These are phyloP conservation scores for Clunio marinus DNA, from an alignment of 2,888 invertebrate genomes.

Conservation along the genomic window DNA sequence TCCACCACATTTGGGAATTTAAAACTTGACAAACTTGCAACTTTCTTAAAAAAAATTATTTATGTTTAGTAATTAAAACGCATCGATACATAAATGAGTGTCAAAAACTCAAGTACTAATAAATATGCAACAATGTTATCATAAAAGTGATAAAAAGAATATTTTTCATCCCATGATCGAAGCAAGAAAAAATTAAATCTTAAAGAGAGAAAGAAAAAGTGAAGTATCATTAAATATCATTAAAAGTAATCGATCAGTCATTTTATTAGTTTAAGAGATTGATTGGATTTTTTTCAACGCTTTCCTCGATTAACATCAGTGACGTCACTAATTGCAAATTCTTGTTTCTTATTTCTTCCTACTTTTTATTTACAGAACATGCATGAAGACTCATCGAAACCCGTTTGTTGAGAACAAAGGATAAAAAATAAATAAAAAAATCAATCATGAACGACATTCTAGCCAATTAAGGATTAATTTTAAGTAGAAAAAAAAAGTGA, in stretches of 20 bases:
- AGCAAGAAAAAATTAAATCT: neutral
- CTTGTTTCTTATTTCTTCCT: constrained; percentile 16
- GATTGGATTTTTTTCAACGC: constrained; percentile 35
- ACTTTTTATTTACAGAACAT: constrained; percentile 5
- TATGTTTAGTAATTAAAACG: no score
- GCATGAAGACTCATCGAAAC: constrained; percentile 32
- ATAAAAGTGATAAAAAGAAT: neutral
- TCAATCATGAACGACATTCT: neutral
- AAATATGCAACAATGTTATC: no score
- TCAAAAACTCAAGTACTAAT: no score
- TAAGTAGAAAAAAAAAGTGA: constrained; percentile 16
- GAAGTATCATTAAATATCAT: constrained; percentile 25
- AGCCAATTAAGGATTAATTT: neutral
- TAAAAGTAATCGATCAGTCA: constrained; percentile 32
- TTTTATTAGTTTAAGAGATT: constrained; percentile 37
- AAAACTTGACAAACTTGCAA: no score
- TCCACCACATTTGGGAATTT: no score
- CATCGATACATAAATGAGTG: no score
- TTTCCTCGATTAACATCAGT: constrained; percentile 5
- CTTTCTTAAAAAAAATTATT: no score
- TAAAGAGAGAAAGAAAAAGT: constrained; percentile 9
- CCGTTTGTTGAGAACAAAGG: constrained; percentile 21
- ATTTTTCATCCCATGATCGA: neutral
- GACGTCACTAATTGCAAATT: constrained; percentile 34
- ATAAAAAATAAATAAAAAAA: neutral